A percentile compares a stretch with the other conserved stretches of the same genome.
These are phyloP conservation scores for Drosophila monieri DNA, from an alignment of 2,888 invertebrate species.

Conservation along the genomic window DNA sequence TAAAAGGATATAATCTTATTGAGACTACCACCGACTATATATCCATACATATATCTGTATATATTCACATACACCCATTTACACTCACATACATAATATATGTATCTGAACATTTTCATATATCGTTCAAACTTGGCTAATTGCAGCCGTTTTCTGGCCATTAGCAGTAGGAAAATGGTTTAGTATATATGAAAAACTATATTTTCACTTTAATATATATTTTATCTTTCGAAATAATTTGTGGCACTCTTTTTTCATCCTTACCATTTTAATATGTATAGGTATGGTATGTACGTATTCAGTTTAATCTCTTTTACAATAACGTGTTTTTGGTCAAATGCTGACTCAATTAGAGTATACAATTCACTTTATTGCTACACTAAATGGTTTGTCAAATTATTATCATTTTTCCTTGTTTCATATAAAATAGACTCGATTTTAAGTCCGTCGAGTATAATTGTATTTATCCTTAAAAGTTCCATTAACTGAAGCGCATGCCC, in stretches of 20 bases:
- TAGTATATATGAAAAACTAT: not conserved
- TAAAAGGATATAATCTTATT: not conserved
- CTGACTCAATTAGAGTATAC: conserved; percentile 1
- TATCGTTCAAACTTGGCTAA: not conserved
- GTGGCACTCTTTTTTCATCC: conserved; percentile 32
- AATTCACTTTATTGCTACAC: conserved; percentile 20
- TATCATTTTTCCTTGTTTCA: conserved; percentile 49
- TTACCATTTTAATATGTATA: conserved; percentile 49
- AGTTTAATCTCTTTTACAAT: conserved; percentile 11
- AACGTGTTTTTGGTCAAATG: conserved; percentile 25
- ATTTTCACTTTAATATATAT: not conserved
- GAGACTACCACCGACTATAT: conserved; percentile 3
- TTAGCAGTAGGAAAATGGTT: not conserved
- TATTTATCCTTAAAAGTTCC: conserved; percentile 72
- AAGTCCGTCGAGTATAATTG: conserved; percentile 71
- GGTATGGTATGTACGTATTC: conserved; percentile 16
- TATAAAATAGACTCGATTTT: conserved; percentile 62
- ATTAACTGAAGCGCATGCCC: conserved; percentile 53
- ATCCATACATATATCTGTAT: conserved; percentile 8
- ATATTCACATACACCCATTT: conserved; percentile 15
- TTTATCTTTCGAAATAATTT: not conserved
- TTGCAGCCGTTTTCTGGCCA: not conserved
- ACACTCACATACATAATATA: conserved; percentile 29
- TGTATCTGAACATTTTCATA: conserved; percentile 8
- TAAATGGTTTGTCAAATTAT: conserved; percentile 22